Evolutionary conservation across 2,888 invertebrate species (phyloP).

Genomic region (Lasioglossum oenotherae): DNA sequence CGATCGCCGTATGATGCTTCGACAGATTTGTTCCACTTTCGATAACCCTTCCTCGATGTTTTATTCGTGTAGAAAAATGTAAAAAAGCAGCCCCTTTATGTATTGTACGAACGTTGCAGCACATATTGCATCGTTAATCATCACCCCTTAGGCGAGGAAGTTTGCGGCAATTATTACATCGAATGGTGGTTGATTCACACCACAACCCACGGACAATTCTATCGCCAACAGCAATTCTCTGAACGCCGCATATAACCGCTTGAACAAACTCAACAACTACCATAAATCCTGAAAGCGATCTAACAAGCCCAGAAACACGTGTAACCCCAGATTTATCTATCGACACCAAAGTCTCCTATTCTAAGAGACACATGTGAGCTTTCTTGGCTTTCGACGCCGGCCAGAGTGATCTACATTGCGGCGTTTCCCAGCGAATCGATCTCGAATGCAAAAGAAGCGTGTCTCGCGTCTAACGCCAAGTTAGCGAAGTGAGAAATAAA

Average conservation of each 20-base stretch:
- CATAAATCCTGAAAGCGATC: not conserved
- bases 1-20: not conserved
- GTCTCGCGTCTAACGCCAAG: not conserved
- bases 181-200: not conserved
- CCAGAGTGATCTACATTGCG: conserved; percentile 3
- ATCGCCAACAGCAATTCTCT: not conserved
- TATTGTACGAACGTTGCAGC: no score
- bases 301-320: not conserved
- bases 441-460: not conserved
- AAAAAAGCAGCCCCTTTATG: no score
- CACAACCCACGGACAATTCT: not conserved
- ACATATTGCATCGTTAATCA: no score
- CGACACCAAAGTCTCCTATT: not conserved
- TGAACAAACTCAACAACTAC: not conserved
- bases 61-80: not conserved
- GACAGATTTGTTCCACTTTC: not conserved
- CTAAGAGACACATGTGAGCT: not conserved
- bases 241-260: not conserved
- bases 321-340: not conserved
- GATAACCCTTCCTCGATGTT: not conserved
- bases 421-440: not conserved
- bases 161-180: not conserved
- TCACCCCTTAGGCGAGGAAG: not conserved
- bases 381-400: not conserved
- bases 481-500: not conserved